Evolutionary conservation across 2,888 invertebrate species (phyloP), one percentile per base, ranked within the genome.

Genomic region (Leucozona laternaria): DNA sequence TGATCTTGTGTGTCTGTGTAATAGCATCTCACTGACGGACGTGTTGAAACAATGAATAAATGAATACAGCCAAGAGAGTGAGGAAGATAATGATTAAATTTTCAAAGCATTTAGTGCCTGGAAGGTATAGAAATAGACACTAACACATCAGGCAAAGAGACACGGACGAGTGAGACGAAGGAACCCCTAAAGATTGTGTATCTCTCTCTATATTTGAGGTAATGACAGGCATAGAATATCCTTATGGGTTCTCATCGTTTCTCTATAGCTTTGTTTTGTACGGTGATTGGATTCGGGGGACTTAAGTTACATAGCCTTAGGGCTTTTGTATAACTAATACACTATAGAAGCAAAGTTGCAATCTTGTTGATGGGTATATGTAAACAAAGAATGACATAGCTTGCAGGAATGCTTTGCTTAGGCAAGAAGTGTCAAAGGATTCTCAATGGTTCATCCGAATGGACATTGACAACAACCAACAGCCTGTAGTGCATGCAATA

Each of bases 11-110:
- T 72, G 71, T 53, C 50, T 25, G 34, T 28, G 10, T 15, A 40
- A 25, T 48, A 48, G 17, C 37, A 50, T 64, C 45, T n/a, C 31
- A 68, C 11, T 37, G 53, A 40, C 53, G 5, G 45, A 85, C 78
- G 86, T 86, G 86, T 86, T 79, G 86, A 81, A 86, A 86, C 81
- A 86, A 86, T 86, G 86, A 86, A 86, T 86, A 81, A 81, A 86
- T 86, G 71, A 86, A 73, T 71, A 75, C 75, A 72, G n/a, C 43
- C 13, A 15, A 43, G 28, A 50, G 72, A 68, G 60, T 40, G 73
- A 75, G 71, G 37, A 48, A 62, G 73, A 75, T 86, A 81, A 81
- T 86, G 78, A 86, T 86, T 86, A 86, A 73, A 86, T 86, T 81
- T 86, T 86, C 86, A 81, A 81, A 86, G 86, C 86, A 81, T 86